phyloP scores from a whole-genome alignment of 2,888 invertebrate genomes.

The Isotomurus palustris region DNA sequence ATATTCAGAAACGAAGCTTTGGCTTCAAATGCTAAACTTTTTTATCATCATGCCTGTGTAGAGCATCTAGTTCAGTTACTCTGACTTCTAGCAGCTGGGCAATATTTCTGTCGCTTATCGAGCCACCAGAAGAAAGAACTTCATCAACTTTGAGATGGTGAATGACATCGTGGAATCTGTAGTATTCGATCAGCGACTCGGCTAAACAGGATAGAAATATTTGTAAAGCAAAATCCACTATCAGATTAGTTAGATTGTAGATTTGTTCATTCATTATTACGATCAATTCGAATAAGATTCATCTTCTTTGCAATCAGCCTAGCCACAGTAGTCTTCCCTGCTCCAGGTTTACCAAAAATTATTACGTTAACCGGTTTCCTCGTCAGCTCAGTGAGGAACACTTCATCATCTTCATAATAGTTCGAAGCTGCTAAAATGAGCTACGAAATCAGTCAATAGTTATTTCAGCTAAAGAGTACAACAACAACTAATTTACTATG shows the following conservation, averaged over 20 bases:
- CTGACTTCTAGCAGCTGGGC: slow-evolving; percentile 25
- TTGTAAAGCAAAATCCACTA: neutral
- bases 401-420: slow-evolving; percentile 25
- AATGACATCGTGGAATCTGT: slow-evolving; percentile 14
- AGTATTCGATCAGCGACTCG: slow-evolving; percentile 29
- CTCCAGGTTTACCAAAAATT: slow-evolving; percentile 40
- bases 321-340: slow-evolving; percentile 37
- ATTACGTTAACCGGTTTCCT: slow-evolving; percentile 25
- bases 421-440: slow-evolving; percentile 1
- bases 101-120: slow-evolving; percentile 20
- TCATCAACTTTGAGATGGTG: slow-evolving; percentile 18
- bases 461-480: neutral
- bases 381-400: slow-evolving; percentile 23
- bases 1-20: neutral
- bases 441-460: neutral
- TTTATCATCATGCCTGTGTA: slow-evolving; percentile 21
- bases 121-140: slow-evolving; percentile 24
- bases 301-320: slow-evolving; percentile 30
- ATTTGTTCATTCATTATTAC: slow-evolving; percentile 18
- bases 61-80: slow-evolving; percentile 34
- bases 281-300: slow-evolving; percentile 33
- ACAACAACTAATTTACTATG: too few relatives aligned
- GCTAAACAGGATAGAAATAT: slow-evolving; percentile 10
- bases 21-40: neutral
- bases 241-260: too few relatives aligned